These are phyloP conservation scores for Drosophila miranda DNA, from an alignment of 1,140 invertebrate genomes.

Conservation along the genomic window DNA sequence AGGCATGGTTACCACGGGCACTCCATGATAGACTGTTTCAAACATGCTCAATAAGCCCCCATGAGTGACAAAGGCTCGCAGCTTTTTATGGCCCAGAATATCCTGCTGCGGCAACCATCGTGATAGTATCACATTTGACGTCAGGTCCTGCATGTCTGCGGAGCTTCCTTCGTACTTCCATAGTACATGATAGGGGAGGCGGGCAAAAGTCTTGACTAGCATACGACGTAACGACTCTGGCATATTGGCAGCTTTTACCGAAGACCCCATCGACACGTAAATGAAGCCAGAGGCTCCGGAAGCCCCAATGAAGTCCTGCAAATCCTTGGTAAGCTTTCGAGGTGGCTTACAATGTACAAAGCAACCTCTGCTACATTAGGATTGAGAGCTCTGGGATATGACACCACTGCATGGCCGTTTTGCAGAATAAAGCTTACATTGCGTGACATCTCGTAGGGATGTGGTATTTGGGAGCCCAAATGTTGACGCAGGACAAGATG, in stretches of 20 bases:
- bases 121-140: constrained; percentile 87
- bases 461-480: constrained; percentile 85
- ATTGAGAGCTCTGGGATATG: constrained; percentile 88
- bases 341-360: constrained; percentile 91
- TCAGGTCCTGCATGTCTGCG: constrained; percentile 86
- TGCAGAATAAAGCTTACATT: constrained; percentile 90
- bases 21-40: constrained; percentile 91
- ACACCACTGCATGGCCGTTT: constrained; percentile 89
- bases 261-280: constrained; percentile 91
- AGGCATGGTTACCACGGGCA: constrained; percentile 89
- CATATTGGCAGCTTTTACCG: constrained; percentile 89
- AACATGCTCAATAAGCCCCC: constrained; percentile 91
- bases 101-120: constrained; percentile 93
- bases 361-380: constrained; percentile 92
- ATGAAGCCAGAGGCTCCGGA: constrained; percentile 88
- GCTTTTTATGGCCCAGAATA: constrained; percentile 89
- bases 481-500: constrained; percentile 84
- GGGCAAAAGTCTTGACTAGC: constrained; percentile 87
- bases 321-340: constrained; percentile 84
- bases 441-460: constrained; percentile 85
- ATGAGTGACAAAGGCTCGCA: constrained; percentile 91
- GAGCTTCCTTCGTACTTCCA: constrained; percentile 90
- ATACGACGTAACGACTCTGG: constrained; percentile 86
- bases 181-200: constrained; percentile 88
- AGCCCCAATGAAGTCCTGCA: constrained; percentile 87